Evolutionary conservation across 2,797 vertebrate species (phyloP).

Genomic region (Phoxinus dragarum): DNA sequence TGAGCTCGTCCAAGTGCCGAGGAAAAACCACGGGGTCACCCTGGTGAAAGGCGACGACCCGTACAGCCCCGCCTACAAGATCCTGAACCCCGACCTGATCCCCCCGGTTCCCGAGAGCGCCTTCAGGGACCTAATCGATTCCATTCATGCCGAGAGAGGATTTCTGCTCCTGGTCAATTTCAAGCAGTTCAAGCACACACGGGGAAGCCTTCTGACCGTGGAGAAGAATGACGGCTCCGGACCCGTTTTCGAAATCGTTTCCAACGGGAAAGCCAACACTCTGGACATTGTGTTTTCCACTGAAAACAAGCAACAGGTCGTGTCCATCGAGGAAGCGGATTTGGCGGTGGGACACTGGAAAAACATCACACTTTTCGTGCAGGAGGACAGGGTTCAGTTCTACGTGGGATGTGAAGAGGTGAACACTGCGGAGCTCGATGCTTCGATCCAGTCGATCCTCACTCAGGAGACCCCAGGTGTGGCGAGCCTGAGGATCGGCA

Average conservation of each 20-base stretch:
- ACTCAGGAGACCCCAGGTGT: conserved; percentile 83
- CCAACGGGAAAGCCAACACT: conserved; percentile 93
- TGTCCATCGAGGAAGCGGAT: conserved; percentile 92
- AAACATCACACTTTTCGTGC: conserved; percentile 93
- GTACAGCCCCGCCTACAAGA: conserved; percentile 87
- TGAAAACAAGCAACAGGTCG: conserved; percentile 86
- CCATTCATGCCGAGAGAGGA: conserved; percentile 85
- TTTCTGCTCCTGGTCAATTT: conserved; percentile 92
- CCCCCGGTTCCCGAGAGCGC: conserved; percentile 83
- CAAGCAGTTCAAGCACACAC: conserved; percentile 88
- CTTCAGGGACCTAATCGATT: conserved; percentile 83
- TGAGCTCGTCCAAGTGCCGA: conserved; percentile 88
- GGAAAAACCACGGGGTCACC: conserved; percentile 89
- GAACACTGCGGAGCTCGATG: conserved; percentile 89
- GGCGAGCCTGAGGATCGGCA: conserved; percentile 88
- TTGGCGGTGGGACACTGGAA: conserved; percentile 93
- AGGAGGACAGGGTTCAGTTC: conserved; percentile 89
- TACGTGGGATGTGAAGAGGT: conserved; percentile 93
- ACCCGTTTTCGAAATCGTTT: conserved; percentile 91
- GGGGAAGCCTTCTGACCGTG: conserved; percentile 89
- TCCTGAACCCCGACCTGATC: conserved; percentile 91
- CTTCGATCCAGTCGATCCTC: conserved; percentile 92
- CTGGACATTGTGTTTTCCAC: conserved; percentile 93
- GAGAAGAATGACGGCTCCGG: conserved; percentile 86
- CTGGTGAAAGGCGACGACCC: conserved; percentile 91